Percentiles rank a stretch among this genome's conserved stretches.
phyloP scores from a whole-genome alignment of 2,888 invertebrate genomes.

The Hirtodrosophila histrioides region DNA sequence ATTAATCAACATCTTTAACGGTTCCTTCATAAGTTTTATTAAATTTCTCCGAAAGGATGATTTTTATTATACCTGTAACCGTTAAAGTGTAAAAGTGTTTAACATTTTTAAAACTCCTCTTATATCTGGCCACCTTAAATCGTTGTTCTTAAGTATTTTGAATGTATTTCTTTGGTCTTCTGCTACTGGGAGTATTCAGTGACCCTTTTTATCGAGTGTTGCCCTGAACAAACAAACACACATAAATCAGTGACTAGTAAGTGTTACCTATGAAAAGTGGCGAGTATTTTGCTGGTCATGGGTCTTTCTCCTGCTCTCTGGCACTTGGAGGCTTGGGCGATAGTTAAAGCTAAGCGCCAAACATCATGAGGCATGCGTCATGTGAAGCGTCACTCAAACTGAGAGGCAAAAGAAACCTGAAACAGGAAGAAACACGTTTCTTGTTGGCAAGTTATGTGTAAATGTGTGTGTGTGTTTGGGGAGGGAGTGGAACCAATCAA shows the following conservation, averaged over 20 bases:
- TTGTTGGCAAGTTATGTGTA: conserved; percentile 16
- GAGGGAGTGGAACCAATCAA: conserved; percentile 72
- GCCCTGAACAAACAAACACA: conserved; percentile 18
- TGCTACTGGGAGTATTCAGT: conserved; percentile 39
- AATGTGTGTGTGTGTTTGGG: conserved; percentile 30
- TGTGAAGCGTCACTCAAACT: conserved; percentile 62
- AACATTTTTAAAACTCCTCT: too few species aligned
- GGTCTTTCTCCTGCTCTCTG: conserved; percentile 7
- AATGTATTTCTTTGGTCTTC: not conserved
- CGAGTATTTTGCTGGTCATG: conserved; percentile 34
- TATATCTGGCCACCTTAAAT: too few species aligned
- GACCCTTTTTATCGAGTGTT: conserved; percentile 12
- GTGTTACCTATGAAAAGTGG: conserved; percentile 33
- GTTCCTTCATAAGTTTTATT: too few species aligned
- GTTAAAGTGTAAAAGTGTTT: too few species aligned
- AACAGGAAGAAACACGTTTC: conserved; percentile 72
- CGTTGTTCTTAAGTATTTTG: too few species aligned
- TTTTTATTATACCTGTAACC: too few species aligned
- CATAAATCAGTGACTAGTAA: conserved; percentile 30
- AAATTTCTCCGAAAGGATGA: too few species aligned
- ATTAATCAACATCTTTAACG: too few species aligned
- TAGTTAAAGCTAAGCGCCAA: conserved; percentile 53
- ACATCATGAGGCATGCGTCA: conserved; percentile 59
- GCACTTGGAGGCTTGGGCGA: conserved; percentile 13
- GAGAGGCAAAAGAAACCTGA: conserved; percentile 55